A percentile compares a stretch with the other conserved stretches of the same genome.
These are phyloP conservation scores for Leptatherina wallacei DNA, from an alignment of 2,797 vertebrate genomes.

Conservation along the genomic window DNA sequence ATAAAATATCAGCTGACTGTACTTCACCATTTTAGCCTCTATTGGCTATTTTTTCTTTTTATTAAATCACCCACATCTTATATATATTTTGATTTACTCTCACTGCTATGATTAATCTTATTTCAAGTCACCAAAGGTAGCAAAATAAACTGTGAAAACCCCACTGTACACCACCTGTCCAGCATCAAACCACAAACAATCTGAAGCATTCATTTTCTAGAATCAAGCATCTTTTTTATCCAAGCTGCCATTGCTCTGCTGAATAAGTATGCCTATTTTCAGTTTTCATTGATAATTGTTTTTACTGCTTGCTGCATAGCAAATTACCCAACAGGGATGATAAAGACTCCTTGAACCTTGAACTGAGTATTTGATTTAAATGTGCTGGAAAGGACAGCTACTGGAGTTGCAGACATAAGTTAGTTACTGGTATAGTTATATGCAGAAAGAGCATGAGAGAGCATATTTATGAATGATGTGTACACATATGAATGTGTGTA, in stretches of 20 bases:
- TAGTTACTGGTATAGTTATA: background rate
- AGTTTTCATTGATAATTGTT: too few species aligned
- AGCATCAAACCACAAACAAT: constrained; percentile 11
- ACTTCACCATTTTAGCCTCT: constrained; percentile 2
- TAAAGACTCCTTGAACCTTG: too few species aligned
- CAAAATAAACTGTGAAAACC: background rate
- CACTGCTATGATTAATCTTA: background rate
- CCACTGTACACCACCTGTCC: background rate
- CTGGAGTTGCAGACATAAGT: background rate
- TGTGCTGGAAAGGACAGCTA: background rate
- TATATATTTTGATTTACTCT: background rate
- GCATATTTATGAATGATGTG: constrained; percentile 32
- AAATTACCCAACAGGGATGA: too few species aligned
- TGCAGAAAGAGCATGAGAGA: constrained; percentile 2
- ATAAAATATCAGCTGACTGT: background rate
- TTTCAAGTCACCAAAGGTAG: background rate
- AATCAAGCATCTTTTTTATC: too few species aligned
- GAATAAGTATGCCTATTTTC: too few species aligned
- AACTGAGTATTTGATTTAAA: background rate
- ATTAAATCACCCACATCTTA: background rate
- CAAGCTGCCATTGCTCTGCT: too few species aligned
- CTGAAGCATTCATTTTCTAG: background rate
- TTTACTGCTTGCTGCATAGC: too few species aligned
- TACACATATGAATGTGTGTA: constrained; percentile 34
- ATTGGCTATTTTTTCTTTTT: background rate